Conservation (phyloP, 2,113 vertebrate species). For the Telmatochromis sp. region DNA sequence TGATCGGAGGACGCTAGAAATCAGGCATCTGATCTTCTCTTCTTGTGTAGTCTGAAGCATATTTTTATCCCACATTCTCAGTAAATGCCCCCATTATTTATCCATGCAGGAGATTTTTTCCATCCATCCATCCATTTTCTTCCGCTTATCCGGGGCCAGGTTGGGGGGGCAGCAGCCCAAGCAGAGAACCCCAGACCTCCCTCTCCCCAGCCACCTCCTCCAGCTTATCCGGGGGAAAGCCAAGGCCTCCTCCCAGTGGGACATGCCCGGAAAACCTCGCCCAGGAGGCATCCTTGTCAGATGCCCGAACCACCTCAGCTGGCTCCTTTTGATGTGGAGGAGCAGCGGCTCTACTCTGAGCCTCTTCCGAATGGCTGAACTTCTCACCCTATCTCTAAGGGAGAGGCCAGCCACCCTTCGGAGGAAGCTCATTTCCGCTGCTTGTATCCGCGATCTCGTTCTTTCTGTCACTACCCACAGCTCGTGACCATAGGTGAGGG, state of each 20-base stretch:
- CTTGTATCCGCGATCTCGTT: fast-evolving
- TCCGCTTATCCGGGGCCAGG: not conserved
- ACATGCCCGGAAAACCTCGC: fast-evolving
- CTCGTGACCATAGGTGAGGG: not conserved
- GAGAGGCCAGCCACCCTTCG: fast-evolving
- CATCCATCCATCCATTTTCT: not conserved
- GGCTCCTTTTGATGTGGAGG: fast-evolving
- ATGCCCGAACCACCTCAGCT: not conserved
- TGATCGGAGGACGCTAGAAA: not conserved
- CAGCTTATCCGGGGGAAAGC: not conserved
- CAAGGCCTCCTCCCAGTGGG: not conserved
- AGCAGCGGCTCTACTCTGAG: fast-evolving
- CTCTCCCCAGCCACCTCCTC: not conserved
- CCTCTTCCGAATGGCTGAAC: fast-evolving
- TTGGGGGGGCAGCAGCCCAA: not conserved
- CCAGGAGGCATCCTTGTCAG: not conserved
- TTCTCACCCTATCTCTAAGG: not conserved
- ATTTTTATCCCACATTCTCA: not conserved
- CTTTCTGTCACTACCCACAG: not conserved
- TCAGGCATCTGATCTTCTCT: not conserved
- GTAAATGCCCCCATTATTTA: not conserved
- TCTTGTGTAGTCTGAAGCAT: not conserved
- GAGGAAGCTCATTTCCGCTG: fast-evolving
- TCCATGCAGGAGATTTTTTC: not conserved
- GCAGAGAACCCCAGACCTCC: not conserved